Conservation (phyloP, 2,797 vertebrate genomes). For the Alcedo quadribrachys region DNA sequence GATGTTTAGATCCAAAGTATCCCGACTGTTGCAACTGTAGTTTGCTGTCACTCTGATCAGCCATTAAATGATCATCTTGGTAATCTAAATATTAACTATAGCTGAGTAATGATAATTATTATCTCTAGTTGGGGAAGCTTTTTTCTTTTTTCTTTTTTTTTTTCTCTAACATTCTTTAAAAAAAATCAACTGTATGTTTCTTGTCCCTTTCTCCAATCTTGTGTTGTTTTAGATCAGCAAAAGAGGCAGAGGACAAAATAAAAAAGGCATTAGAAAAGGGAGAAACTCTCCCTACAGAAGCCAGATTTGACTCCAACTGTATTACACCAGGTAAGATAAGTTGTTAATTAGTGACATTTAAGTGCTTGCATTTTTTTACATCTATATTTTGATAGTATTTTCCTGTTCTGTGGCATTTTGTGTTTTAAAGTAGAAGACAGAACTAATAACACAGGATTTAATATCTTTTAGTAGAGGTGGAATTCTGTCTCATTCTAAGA, state of each 20-base stretch:
- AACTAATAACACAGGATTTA: background rate
- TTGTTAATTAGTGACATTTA: background rate
- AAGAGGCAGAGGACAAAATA: constrained; percentile 98
- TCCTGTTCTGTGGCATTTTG: background rate
- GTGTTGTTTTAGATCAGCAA: constrained; percentile 88
- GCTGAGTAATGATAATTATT: background rate
- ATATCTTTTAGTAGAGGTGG: background rate
- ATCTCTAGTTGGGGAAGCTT: background rate
- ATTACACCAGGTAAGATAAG: constrained; percentile 92
- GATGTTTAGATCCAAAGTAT: background rate
- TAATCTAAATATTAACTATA: background rate
- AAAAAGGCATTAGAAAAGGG: constrained; percentile 98
- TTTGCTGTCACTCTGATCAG: background rate
- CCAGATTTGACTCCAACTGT: constrained; percentile 98
- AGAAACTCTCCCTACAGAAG: constrained; percentile 93
- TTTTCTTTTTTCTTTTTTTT: background rate
- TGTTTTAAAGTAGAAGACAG: background rate
- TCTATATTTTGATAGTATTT: background rate
- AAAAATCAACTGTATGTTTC: background rate
- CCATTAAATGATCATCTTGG: background rate
- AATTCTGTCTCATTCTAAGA: background rate
- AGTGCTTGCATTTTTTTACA: background rate
- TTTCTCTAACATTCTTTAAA: no score
- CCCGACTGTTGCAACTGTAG: background rate
- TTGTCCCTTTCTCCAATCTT: background rate